These are phyloP conservation scores for Lutjanus argentimaculatus DNA, from an alignment of 2,797 vertebrate genomes.

Conservation along the genomic window DNA sequence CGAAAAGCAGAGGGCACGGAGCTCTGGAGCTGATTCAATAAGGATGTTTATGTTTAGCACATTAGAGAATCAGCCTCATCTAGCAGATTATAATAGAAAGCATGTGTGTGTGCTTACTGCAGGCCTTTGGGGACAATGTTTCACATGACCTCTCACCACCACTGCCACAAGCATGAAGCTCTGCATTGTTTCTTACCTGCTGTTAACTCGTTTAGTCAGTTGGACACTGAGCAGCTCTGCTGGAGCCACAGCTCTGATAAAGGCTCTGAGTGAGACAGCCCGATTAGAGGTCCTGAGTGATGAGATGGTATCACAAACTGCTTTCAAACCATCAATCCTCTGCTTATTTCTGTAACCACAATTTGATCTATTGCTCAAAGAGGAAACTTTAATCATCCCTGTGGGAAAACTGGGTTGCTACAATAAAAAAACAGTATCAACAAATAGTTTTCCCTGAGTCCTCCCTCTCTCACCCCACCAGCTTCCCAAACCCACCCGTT, in stretches of 20 bases:
- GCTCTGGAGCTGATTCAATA: constrained; percentile 52
- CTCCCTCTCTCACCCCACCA: neutral
- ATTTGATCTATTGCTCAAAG: constrained; percentile 8
- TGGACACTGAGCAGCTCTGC: constrained; percentile 10
- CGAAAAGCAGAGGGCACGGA: constrained; percentile 12
- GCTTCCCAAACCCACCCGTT: neutral
- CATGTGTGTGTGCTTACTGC: constrained; percentile 55
- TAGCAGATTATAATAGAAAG: constrained; percentile 51
- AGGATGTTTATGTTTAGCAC: constrained; percentile 67
- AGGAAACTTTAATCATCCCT: constrained; percentile 33
- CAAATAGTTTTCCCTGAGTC: constrained; percentile 16
- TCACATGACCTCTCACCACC: constrained; percentile 60
- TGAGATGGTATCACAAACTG: constrained; percentile 7
- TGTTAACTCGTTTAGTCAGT: constrained; percentile 15
- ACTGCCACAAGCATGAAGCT: constrained; percentile 26
- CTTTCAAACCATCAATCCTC: constrained; percentile 17
- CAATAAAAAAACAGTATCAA: constrained; percentile 42
- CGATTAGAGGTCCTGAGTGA: constrained; percentile 15
- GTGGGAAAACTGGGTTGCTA: constrained; percentile 33
- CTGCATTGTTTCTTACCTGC: constrained; percentile 50
- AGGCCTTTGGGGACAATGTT: constrained; percentile 50
- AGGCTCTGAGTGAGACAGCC: neutral
- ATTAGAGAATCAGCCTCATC: constrained; percentile 39
- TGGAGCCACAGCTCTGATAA: constrained; percentile 14
- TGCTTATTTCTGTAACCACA: constrained; percentile 28